Base-by-base conservation (phyloP, 1,140 invertebrate genomes). In the Drosophila tsacasi region DNA sequence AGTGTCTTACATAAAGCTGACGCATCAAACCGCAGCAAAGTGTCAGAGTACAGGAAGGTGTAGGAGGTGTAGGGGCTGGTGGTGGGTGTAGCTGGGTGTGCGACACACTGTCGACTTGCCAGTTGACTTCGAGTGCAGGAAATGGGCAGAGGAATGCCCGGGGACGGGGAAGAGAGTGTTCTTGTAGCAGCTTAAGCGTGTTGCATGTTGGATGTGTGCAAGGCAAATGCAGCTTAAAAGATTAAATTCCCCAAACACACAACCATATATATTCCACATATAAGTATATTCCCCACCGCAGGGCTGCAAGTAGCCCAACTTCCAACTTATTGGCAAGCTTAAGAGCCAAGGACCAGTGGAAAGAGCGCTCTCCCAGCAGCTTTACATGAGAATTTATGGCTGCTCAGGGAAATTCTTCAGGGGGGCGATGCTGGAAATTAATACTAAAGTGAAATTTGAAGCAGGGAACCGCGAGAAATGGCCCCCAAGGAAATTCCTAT, bases 161-260 rank as follows among this genome's bases (percentile, higher is more conserved):
- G 47, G 25, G 49, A 58, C 44, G 44, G 17, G 3, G 5, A 39
- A 7, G 23, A 60, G 40, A 89, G 81, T 81, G 85, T 66, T 67
- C 75, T 78, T 89, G 85, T 81, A 75, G 81, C 81, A 87, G 84
- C 84, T 87, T 87, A 84, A 84, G 84, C 85, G 78, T 87, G 84
- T 87, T 89, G 83, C 82, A 85, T 85, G 82, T 74, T 82, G 81
- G 37, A 59, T 79, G 76, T 58, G 80, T 59, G 73, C 83, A 83
- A 87, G 83, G 83, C 83, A 72, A 87, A 83, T 86, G 84, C 83
- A 87, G 83, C 83, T 87, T 87, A 87, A 89, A 84, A 87, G 83
- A 87, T 87, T 87, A 89, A 89, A 78, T 76, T 89, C 52, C 63
- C 68, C 54, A 39, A 23, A 37, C 54, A 57, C 64, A 61, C 23